Evolutionary conservation across 2,888 invertebrate genomes (phyloP).

Genomic region (Lasioglossum vierecki): DNA sequence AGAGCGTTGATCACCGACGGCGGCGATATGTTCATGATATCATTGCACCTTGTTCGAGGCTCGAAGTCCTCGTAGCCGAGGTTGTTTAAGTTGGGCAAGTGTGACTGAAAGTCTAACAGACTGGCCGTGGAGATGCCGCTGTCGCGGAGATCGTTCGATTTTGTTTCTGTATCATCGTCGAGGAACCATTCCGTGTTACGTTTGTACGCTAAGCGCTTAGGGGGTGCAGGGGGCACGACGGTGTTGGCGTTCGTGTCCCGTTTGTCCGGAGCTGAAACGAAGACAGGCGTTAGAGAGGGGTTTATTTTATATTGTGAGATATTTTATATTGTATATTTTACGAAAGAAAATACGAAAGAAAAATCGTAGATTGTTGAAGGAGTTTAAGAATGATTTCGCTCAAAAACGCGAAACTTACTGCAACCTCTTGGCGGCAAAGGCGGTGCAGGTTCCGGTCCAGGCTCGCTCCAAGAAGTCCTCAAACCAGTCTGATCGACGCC

Average conservation of each 20-base stretch:
- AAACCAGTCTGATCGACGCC: conserved; percentile 83
- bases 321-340: no score
- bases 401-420: conserved; percentile 84
- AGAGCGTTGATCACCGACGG: conserved; percentile 80
- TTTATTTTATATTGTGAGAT: no score
- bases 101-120: conserved; percentile 81
- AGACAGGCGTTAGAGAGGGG: neutral
- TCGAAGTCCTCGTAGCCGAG: conserved; percentile 84
- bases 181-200: conserved; percentile 80
- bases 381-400: neutral
- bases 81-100: conserved; percentile 82
- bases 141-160: conserved; percentile 85
- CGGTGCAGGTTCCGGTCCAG: conserved; percentile 86
- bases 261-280: conserved; percentile 85
- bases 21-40: conserved; percentile 82
- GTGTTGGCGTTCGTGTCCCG: conserved; percentile 84
- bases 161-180: conserved; percentile 79
- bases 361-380: neutral
- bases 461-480: conserved; percentile 86
- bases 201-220: conserved; percentile 82
- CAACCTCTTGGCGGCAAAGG: conserved; percentile 93
- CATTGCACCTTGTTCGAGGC: conserved; percentile 82
- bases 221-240: conserved; percentile 84
- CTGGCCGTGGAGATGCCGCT: conserved; percentile 85
- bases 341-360: no score